Evolutionary conservation across 2,113 vertebrate genomes (phyloP).

Genomic region (Siniperca knerii): DNA sequence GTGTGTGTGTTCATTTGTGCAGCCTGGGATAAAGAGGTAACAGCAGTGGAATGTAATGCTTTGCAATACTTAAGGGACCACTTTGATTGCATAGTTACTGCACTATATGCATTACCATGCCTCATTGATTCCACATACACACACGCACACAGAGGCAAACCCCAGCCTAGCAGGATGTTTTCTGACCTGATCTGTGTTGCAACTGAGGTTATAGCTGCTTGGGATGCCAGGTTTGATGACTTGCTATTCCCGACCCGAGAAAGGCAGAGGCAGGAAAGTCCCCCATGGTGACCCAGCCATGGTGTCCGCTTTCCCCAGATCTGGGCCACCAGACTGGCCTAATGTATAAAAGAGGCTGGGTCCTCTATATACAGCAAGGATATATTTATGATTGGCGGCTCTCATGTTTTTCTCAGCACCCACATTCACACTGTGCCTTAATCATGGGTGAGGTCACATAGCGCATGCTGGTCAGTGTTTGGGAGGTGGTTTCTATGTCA

Average conservation of each 20-base stretch:
- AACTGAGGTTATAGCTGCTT: conserved; percentile 40
- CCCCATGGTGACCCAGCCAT: conserved; percentile 61
- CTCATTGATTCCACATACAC: conserved; percentile 17
- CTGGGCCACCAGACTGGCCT: conserved; percentile 56
- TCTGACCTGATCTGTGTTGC: conserved; percentile 50
- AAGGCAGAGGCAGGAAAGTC: conserved; percentile 77
- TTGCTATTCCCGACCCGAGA: conserved; percentile 72
- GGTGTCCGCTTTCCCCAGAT: conserved; percentile 75
- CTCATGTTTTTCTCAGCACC: conserved; percentile 54
- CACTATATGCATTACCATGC: conserved; percentile 31
- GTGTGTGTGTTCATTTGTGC: conserved; percentile 25
- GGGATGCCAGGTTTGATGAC: conserved; percentile 72
- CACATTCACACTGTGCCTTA: conserved; percentile 45
- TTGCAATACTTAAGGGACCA: conserved; percentile 24
- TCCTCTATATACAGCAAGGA: conserved; percentile 63
- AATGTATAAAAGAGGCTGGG: conserved; percentile 35
- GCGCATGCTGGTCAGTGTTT: conserved; percentile 37
- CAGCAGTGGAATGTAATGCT: conserved; percentile 21
- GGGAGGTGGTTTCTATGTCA: conserved; percentile 43
- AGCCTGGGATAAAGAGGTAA: conserved; percentile 14
- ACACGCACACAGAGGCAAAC: conserved; percentile 43
- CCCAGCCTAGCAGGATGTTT: conserved; percentile 23
- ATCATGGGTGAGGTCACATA: conserved; percentile 54
- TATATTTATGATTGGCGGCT: conserved; percentile 67
- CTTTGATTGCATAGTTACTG: conserved; percentile 51